Base-by-base conservation (phyloP, 2,888 invertebrate species). In the Leucoptera coffeella region DNA sequence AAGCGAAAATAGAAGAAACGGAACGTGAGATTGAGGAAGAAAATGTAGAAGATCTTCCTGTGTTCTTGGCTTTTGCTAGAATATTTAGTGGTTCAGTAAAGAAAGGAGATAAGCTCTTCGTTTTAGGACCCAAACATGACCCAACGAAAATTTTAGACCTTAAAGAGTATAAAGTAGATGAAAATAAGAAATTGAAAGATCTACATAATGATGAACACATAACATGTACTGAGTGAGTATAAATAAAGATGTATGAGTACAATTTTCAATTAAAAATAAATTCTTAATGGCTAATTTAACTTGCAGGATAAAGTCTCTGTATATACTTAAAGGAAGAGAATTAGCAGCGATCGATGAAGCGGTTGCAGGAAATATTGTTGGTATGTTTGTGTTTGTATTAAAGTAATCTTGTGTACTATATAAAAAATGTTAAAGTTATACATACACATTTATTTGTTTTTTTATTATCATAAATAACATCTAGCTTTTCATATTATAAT, bases 241-340 rank as follows among this genome's bases (percentile, higher is more conserved):
- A 17, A 13, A 10, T n/a, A n/a, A n/a, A n/a, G n/a, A n/a, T n/a
- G n/a, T n/a, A n/a, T n/a, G n/a, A n/a, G n/a, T n/a, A n/a, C n/a
- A n/a, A n/a, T n/a, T n/a, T n/a, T n/a, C n/a, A n/a, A n/a, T n/a
- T n/a, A n/a, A n/a, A n/a, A n/a, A n/a, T n/a, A n/a, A n/a, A n/a
- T n/a, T n/a, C n/a, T n/a, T n/a, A n/a, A n/a, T n/a, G n/a, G 17
- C 9, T 17, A 6, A 17, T 35, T 34, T 33, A 30, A 30, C 19
- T 62, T 55, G 23, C 50, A 72, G 72, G 33, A 75, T 96, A 8
- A 77, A 80, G 25, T 80, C 85, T 32, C 58, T 99, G 2, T 99
- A 90, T 47, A 67, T 94, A 38, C 73, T 97, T 31, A 91, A 96
- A 87, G 99, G 97, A 5, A 75, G 91, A 38, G 96, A 97, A 42